A percentile compares a stretch with the other conserved stretches of the same genome.
Evolutionary conservation across 2,888 invertebrate species (phyloP).

Genomic region (Epinotia ramella): DNA sequence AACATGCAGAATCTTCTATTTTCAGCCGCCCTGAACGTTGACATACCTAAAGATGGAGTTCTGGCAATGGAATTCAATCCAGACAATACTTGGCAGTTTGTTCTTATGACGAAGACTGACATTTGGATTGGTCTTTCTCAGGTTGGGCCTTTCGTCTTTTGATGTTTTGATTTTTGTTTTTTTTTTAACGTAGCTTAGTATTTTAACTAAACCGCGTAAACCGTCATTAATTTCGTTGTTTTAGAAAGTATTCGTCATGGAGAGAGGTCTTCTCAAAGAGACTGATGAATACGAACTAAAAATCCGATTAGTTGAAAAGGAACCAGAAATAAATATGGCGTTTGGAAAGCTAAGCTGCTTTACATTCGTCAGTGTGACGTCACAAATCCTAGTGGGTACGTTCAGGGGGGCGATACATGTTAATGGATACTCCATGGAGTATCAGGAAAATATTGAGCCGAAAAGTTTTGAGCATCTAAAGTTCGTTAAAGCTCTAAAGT

Average conservation of each 20-base stretch:
- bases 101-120: slow-evolving; percentile 68
- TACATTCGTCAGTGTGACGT: slow-evolving; percentile 78
- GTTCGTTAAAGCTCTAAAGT: slow-evolving; percentile 80
- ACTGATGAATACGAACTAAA: slow-evolving; percentile 70
- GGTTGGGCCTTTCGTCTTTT: slow-evolving; percentile 58
- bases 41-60: slow-evolving; percentile 59
- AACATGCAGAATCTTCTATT: slow-evolving; percentile 24
- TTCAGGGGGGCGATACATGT: slow-evolving; percentile 79
- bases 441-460: slow-evolving; percentile 59
- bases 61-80: slow-evolving; percentile 71
- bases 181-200: not conserved
- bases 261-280: slow-evolving; percentile 68
- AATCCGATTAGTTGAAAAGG: slow-evolving; percentile 59
- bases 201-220: not conserved
- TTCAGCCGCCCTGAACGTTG: slow-evolving; percentile 59
- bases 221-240: slow-evolving; percentile 19
- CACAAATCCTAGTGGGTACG: slow-evolving; percentile 81
- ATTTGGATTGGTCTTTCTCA: slow-evolving; percentile 70
- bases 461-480: slow-evolving; percentile 68
- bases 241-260: slow-evolving; percentile 70
- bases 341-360: slow-evolving; percentile 80
- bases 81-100: slow-evolving; percentile 65
- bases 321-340: slow-evolving; percentile 54
- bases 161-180: not conserved
- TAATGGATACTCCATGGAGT: slow-evolving; percentile 80